Evolutionary conservation across 2,888 invertebrate genomes (phyloP).

Genomic region (Cabera pusaria): DNA sequence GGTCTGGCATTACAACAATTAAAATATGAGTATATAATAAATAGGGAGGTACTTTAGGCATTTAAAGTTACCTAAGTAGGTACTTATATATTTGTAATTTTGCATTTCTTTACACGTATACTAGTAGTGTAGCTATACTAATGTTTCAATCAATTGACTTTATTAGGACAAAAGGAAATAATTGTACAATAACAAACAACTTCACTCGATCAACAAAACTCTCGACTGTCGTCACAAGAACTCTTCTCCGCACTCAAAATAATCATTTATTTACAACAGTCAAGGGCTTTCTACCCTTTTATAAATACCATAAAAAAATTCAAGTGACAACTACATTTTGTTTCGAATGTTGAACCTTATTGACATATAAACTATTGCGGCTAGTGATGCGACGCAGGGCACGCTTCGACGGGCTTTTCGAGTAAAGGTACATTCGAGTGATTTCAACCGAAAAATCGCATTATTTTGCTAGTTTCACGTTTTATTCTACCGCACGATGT

Average conservation of each 20-base stretch:
- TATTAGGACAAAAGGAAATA: constrained; percentile 25
- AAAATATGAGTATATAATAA: too few species aligned
- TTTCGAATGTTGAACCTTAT: constrained; percentile 22
- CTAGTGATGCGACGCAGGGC: constrained; percentile 17
- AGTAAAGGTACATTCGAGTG: constrained; percentile 23
- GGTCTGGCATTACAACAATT: too few species aligned
- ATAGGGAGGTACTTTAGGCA: too few species aligned
- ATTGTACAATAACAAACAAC: constrained; percentile 25
- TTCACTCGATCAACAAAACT: constrained; percentile 20
- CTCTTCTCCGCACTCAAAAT: constrained; percentile 29
- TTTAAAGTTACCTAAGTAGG: too few species aligned
- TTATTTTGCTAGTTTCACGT: constrained; percentile 36
- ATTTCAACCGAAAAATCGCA: constrained; percentile 35
- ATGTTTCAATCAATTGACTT: not conserved
- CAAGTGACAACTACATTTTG: constrained; percentile 24
- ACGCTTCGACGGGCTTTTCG: constrained; percentile 19
- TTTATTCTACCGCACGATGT: constrained; percentile 25
- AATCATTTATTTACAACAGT: constrained; percentile 39
- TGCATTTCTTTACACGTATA: too few species aligned
- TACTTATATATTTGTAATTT: too few species aligned
- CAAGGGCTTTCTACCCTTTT: constrained; percentile 38
- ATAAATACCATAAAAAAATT: constrained; percentile 27
- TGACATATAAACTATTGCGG: not conserved
- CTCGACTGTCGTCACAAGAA: constrained; percentile 23
- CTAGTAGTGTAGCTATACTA: too few species aligned